These are phyloP conservation scores for Pongo pygmaeus DNA, from an alignment of 2,113 vertebrate species.

Conservation along the genomic window DNA sequence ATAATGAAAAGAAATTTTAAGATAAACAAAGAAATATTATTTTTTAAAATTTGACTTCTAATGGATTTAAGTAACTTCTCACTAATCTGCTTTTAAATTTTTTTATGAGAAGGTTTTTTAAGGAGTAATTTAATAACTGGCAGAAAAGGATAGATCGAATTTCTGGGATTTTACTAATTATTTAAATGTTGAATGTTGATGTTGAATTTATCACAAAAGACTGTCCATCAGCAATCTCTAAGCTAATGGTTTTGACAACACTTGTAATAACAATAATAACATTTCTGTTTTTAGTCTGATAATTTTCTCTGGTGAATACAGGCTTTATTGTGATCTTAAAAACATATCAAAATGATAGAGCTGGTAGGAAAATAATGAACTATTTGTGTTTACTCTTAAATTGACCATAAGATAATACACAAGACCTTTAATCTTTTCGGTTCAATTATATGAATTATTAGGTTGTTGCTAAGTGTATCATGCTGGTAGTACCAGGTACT, in stretches of 20 bases:
- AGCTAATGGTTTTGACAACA: neutral
- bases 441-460: neutral
- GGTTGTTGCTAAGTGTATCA: neutral
- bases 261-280: neutral
- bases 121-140: constrained; percentile 8
- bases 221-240: neutral
- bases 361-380: constrained; percentile 30
- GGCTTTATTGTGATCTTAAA: constrained; percentile 12
- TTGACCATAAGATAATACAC: neutral
- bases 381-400: neutral
- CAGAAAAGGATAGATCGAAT: constrained; percentile 13
- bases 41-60: neutral
- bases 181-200: neutral
- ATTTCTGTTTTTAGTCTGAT: constrained; percentile 19
- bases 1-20: neutral
- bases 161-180: constrained; percentile 25
- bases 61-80: constrained; percentile 35
- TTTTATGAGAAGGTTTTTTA: constrained; percentile 3
- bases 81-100: neutral
- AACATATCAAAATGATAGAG: neutral
- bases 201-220: constrained; percentile 23
- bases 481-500: neutral
- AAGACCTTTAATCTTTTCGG: constrained; percentile 46
- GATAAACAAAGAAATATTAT: neutral
- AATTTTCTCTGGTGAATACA: neutral